Conservation (phyloP, 2,888 invertebrate genomes). For the Orthonychiurus folsomi region DNA sequence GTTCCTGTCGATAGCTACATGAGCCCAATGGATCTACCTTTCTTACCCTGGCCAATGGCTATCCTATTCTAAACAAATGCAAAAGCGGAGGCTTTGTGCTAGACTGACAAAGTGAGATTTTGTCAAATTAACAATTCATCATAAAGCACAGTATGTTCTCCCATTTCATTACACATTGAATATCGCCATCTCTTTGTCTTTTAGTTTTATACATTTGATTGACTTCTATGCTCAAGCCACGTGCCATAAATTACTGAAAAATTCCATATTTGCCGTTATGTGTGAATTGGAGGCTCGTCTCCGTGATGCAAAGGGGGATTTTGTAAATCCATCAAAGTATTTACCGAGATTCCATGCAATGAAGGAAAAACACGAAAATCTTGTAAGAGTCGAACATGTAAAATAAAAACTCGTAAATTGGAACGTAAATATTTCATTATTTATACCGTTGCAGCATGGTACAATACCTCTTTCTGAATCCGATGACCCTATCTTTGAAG, state of each 20-base stretch:
- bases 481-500: conserved; percentile 54
- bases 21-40: conserved; percentile 22
- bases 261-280: conserved; percentile 55
- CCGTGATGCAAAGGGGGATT: conserved; percentile 48
- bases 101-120: conserved; percentile 66
- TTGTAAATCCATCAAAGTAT: conserved; percentile 43
- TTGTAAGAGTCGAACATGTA: conserved; percentile 25
- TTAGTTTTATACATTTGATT: conserved; percentile 59
- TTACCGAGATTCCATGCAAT: conserved; percentile 46
- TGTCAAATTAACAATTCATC: conserved; percentile 13
- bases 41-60: conserved; percentile 53
- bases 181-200: conserved; percentile 17
- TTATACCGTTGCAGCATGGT: too few relatives aligned
- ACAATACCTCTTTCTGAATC: too few relatives aligned
- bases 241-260: conserved; percentile 56
- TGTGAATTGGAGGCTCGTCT: conserved; percentile 51
- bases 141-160: conserved; percentile 2
- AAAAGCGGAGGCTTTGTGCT: conserved; percentile 70
- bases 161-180: conserved; percentile 10
- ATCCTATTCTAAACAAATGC: conserved; percentile 78
- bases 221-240: conserved; percentile 64
- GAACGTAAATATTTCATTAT: too few relatives aligned
- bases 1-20: conserved; percentile 18
- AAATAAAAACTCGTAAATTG: too few relatives aligned
- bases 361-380: conserved; percentile 46